Base-by-base conservation (phyloP, 2,113 vertebrate species). In the Pseudorasbora parva region DNA sequence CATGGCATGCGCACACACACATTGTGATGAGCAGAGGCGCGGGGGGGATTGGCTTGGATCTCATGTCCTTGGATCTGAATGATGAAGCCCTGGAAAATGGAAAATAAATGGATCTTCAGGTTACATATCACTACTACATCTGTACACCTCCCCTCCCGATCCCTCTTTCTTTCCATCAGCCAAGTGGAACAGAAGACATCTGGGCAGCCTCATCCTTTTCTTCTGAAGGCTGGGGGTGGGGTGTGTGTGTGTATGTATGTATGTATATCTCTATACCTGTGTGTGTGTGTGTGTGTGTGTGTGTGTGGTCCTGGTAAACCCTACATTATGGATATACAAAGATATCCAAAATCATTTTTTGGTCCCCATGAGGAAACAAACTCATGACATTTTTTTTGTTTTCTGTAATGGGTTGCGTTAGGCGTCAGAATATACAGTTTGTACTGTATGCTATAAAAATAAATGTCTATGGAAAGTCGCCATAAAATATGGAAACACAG, bases 131-230 rank as follows among this genome's bases (percentile, higher is more conserved):
- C 60, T 30, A 15, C 51, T 69, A 54, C 79, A 81, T 68, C 78
- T 80, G 78, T 80, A 80, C 43, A 30, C 37, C 78, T 60, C 76
- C 75, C 30, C 54, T 49, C 59, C 37, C 4, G 41, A 43, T 23
- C 30, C 51, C 74, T 56, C 74, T 57, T 37, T 76, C 30, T 4
- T 51, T 76, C 59, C 43, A 49, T 66, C 78, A 79, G 78, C 27
- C 59, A 62, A 64, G 75, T 66, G 78, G 86, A 85, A 83, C 84
- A 81, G 66, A 54, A 71, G 45, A 43, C 69, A 79, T 60, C 77
- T 79, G 77, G 77, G 41, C 78, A 66, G 74, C 66, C 9, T 57
- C 19, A 57, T 77, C 74, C 54, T 9, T 69, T 19, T 41, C 19
- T 21, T 33, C 27, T 21, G 27, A 8, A 57, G 59, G 59, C 23